These are phyloP conservation scores for Eupithecia pulchellata DNA, from an alignment of 2,888 invertebrate genomes.

Conservation along the genomic window DNA sequence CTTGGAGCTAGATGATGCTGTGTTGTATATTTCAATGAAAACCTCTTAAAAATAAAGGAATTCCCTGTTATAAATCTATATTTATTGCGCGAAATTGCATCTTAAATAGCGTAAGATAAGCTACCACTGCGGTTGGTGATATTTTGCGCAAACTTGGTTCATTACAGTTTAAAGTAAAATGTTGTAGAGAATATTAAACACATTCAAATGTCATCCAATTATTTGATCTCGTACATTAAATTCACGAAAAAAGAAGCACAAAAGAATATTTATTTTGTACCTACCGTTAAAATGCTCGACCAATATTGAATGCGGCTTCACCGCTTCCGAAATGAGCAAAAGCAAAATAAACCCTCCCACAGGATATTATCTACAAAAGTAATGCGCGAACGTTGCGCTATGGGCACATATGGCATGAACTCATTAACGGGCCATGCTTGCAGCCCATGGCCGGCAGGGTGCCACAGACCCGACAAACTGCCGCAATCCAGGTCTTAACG, in stretches of 20 bases:
- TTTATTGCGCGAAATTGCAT: not conserved
- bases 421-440: conserved; percentile 65
- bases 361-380: conserved; percentile 55
- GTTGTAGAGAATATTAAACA: not conserved
- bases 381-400: conserved; percentile 60
- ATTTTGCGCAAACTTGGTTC: not conserved
- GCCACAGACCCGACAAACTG: conserved; percentile 57
- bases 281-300: not conserved
- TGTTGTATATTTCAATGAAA: too few species aligned
- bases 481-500: conserved; percentile 75
- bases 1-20: not conserved
- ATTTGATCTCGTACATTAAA: not conserved
- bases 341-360: conserved; percentile 36
- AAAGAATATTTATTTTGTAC: not conserved
- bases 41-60: too few species aligned
- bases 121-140: not conserved
- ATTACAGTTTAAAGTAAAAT: not conserved
- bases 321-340: conserved; percentile 28
- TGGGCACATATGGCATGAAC: conserved; percentile 67
- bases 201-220: not conserved
- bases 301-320: conserved; percentile 7
- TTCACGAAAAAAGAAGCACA: not conserved
- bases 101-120: not conserved
- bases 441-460: conserved; percentile 37
- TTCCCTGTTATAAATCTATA: not conserved